These are phyloP conservation scores for Parauchenoglanis ngamensis DNA, from an alignment of 2,797 vertebrate species.

Conservation along the genomic window DNA sequence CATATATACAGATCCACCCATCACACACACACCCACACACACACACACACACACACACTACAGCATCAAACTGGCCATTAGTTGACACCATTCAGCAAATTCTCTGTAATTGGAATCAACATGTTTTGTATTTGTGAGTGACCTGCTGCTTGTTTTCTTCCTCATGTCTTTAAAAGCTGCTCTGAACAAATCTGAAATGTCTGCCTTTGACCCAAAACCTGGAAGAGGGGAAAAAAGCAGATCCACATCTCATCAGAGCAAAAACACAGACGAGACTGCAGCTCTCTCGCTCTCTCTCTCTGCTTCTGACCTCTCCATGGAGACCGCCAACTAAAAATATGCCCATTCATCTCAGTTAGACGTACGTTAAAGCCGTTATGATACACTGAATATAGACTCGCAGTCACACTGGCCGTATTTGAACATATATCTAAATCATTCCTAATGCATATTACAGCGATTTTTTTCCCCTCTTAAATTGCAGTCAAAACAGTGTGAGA, in stretches of 20 bases:
- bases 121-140: constrained; percentile 73
- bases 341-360: constrained; percentile 23
- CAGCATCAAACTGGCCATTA: constrained; percentile 60
- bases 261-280: constrained; percentile 12
- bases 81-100: constrained; percentile 75
- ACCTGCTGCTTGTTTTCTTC: constrained; percentile 74
- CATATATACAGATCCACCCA: constrained; percentile 28
- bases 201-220: constrained; percentile 27
- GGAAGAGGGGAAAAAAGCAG: constrained; percentile 11
- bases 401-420: background rate
- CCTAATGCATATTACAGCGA: constrained; percentile 5
- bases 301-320: constrained; percentile 24
- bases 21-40: constrained; percentile 3
- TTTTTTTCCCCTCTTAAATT: background rate
- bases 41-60: background rate
- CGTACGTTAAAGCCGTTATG: background rate
- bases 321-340: constrained; percentile 32
- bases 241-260: constrained; percentile 34
- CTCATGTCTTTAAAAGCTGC: constrained; percentile 36
- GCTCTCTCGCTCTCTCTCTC: background rate
- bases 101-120: constrained; percentile 79
- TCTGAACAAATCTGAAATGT: constrained; percentile 42
- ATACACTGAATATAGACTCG: constrained; percentile 7
- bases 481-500: background rate
- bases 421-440: background rate